phyloP scores from a whole-genome alignment of 2,797 vertebrate genomes.

The Crax fasciolata region DNA sequence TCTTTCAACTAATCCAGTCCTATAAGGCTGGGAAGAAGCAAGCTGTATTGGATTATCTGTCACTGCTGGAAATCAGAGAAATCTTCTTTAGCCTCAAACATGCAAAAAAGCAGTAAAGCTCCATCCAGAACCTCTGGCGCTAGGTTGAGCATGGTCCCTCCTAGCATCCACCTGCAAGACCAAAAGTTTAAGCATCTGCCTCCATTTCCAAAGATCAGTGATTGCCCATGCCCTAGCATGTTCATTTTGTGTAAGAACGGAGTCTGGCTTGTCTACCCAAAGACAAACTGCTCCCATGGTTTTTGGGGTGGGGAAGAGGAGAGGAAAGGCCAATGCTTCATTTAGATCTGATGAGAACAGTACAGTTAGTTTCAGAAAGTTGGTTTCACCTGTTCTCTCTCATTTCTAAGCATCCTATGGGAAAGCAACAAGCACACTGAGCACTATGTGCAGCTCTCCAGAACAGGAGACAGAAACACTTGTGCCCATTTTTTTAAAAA shows the following conservation, averaged over 20 bases:
- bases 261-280: not conserved
- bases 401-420: not conserved
- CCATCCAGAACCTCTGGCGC: not conserved
- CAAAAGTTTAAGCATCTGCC: not conserved
- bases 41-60: not conserved
- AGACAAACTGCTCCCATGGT: not conserved
- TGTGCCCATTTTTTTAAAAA: not conserved
- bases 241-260: not conserved
- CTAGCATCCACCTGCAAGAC: not conserved
- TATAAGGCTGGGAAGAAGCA: not conserved
- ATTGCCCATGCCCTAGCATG: fast-evolving
- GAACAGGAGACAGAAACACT: slow-evolving; percentile 7
- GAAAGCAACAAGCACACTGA: not conserved
- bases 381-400: not conserved
- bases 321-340: not conserved
- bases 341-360: not conserved
- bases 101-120: not conserved
- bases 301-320: not conserved
- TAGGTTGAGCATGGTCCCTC: not conserved
- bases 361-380: not conserved
- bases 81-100: not conserved
- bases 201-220: not conserved
- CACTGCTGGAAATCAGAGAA: not conserved
- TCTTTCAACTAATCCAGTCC: not conserved
- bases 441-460: not conserved